These are phyloP conservation scores for Steatornis caripensis DNA, from an alignment of 2,113 vertebrate species.

Conservation along the genomic window DNA sequence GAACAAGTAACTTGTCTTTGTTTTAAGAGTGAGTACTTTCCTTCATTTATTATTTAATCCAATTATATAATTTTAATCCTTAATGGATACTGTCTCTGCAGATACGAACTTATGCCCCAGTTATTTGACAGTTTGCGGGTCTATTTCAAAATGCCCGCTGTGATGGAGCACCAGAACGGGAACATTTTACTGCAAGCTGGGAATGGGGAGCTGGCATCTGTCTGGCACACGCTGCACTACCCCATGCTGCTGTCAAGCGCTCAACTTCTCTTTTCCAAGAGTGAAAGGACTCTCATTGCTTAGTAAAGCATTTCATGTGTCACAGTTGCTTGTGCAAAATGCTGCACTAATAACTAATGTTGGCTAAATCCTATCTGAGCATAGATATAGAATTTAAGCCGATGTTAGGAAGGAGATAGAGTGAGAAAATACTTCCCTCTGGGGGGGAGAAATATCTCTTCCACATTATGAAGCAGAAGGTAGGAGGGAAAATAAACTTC, in stretches of 20 bases:
- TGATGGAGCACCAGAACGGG: not conserved
- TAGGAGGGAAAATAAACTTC: not conserved
- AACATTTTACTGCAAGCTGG: not conserved
- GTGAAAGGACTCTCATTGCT: not conserved
- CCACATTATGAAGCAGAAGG: not conserved
- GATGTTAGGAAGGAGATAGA: not conserved
- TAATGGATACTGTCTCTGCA: not conserved
- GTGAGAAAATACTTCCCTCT: not conserved
- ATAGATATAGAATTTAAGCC: not conserved
- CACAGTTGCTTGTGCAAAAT: not conserved
- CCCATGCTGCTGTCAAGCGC: not conserved
- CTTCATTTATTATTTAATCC: not conserved
- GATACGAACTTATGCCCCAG: not conserved
- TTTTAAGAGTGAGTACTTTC: not conserved
- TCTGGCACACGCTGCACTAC: not conserved
- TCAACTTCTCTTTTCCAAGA: not conserved
- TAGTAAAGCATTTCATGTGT: not conserved
- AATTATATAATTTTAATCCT: not conserved
- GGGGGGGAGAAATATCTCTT: not conserved
- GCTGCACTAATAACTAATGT: not conserved
- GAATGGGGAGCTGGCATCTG: not conserved
- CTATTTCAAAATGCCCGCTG: not conserved
- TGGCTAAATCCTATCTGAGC: not conserved
- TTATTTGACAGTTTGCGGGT: not conserved
- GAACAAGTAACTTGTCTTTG: not conserved